Evolutionary conservation across 2,797 vertebrate species (phyloP).

Genomic region (Buceros bicornis): DNA sequence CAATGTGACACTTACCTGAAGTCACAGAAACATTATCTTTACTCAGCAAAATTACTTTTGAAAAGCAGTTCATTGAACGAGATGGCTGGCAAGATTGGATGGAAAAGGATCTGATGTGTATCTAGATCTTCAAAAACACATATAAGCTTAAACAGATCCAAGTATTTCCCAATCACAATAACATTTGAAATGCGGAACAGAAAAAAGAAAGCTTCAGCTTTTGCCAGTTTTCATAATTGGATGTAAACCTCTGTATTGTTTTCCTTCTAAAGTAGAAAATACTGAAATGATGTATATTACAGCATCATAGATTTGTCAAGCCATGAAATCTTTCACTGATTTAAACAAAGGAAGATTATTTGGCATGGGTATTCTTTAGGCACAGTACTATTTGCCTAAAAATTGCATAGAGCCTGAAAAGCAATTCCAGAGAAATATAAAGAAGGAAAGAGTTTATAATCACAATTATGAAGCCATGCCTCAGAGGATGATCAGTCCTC

Average conservation of each 20-base stretch:
- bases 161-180: not conserved
- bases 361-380: not conserved
- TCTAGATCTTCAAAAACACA: not conserved
- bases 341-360: not conserved
- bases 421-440: not conserved
- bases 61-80: constrained; percentile 36
- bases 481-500: not conserved
- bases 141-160: constrained; percentile 20
- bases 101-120: not conserved
- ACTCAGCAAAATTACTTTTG: constrained; percentile 40
- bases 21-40: not conserved
- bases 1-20: not conserved
- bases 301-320: not conserved
- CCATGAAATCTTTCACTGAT: not conserved
- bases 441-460: not conserved
- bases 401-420: not conserved
- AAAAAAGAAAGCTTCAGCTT: not conserved
- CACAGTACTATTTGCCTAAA: not conserved
- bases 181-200: not conserved
- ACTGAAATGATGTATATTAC: not conserved
- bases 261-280: not conserved
- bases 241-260: not conserved
- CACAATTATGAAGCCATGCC: not conserved
- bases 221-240: not conserved
- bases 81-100: not conserved